Evolutionary conservation across 2,113 vertebrate species (phyloP), one percentile per base, ranked within the genome.

Genomic region (Sinocyclocheilus anshuiensis): DNA sequence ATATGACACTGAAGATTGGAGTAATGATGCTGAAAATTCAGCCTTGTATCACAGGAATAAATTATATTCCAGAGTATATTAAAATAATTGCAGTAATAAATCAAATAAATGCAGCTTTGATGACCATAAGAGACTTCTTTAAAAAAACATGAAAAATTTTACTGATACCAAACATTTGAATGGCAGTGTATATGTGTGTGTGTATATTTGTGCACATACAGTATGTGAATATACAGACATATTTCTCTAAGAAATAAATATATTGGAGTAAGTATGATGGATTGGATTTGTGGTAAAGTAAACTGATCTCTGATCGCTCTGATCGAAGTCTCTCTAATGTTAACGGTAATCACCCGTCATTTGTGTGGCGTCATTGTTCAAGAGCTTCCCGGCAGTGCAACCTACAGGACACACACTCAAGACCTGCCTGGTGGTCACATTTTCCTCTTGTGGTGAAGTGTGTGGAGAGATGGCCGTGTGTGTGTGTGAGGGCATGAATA

Each of bases 311-410:
- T 4, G 72, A 16, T 45, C 29, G 12, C 29, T 16, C 29, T 33
- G 29, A 33, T 33, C 29, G 29, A 33, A 13, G 22, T 22, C 61
- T 69, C 42, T 67, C 11, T 81, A 20, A 50, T 69, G 80, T 18
- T 69, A 48, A 82, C n/a, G 8, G 61, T 82, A 82, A 82, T 82
- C 22, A 82, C 13, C 48, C n/a, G 2, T 48, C 39, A 16, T 61
- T n/a, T 80, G 55, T 61, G 77, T 22, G 77, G 39, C n/a, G 15
- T 13, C 79, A 50, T 48, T 29, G 24, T 81, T 59, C 77, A 39
- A 29, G 26, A 59, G 77, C 77, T 61, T 81, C 79, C 79, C 61
- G 39, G 79, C 79, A 84, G 22, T 63, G 83, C 20, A 74, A 75
- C 13, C 83, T 24, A 20, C 29, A 33, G 29, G 20, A 84, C 83